Percentiles rank a stretch among this genome's conserved stretches.
These are phyloP conservation scores for Corythucha ciliata DNA, from an alignment of 2,888 invertebrate species.

Conservation along the genomic window DNA sequence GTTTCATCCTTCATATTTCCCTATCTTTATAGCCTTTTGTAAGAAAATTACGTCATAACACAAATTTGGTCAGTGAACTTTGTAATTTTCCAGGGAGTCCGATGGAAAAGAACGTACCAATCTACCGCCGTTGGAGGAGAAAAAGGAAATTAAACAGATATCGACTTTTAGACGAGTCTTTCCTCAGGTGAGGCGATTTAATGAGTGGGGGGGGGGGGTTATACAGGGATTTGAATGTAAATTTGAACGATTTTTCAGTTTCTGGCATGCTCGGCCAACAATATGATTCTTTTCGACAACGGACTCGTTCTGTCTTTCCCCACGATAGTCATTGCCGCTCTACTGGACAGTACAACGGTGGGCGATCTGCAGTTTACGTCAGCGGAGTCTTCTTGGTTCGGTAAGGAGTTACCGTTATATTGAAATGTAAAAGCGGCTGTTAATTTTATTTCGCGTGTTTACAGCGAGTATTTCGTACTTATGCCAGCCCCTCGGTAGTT, in stretches of 20 bases:
- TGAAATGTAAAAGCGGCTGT: background rate
- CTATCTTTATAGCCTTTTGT: too few relatives aligned
- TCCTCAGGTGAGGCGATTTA: constrained; percentile 23
- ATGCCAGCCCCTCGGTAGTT: constrained; percentile 50
- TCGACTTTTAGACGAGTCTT: constrained; percentile 17
- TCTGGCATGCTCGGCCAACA: constrained; percentile 48
- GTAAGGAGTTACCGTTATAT: constrained; percentile 42
- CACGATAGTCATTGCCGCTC: constrained; percentile 50
- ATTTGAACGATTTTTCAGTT: constrained; percentile 41
- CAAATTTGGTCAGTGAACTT: too few relatives aligned
- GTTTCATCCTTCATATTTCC: too few relatives aligned
- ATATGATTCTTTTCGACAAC: constrained; percentile 48
- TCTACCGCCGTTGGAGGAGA: constrained; percentile 9
- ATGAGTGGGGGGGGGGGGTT: too few relatives aligned
- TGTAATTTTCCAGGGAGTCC: too few relatives aligned
- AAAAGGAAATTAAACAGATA: constrained; percentile 9
- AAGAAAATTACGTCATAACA: too few relatives aligned
- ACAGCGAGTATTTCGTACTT: constrained; percentile 50
- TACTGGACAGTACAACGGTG: constrained; percentile 43
- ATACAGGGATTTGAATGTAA: background rate
- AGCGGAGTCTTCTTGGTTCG: constrained; percentile 51
- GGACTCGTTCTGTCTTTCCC: constrained; percentile 52
- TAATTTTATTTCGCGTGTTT: background rate
- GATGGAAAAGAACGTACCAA: too few relatives aligned
- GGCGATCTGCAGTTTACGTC: constrained; percentile 46